Conservation (phyloP, 2,888 invertebrate genomes). For the Vannuccia rotundouncinata region DNA sequence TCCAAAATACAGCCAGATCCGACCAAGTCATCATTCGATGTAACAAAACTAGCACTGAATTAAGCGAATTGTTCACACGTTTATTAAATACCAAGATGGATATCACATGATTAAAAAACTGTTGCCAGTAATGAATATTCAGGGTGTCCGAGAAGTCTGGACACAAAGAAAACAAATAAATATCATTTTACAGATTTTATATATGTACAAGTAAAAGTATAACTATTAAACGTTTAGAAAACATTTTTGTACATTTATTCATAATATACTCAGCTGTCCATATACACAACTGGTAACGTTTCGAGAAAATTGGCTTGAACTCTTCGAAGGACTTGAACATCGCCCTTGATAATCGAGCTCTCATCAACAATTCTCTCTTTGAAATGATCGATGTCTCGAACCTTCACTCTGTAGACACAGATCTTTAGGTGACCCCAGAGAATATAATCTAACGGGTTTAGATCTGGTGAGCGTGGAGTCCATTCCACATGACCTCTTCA, state of each 20-base stretch:
- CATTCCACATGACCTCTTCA: slow-evolving; percentile 31
- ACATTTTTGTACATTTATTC: no score
- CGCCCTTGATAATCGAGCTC: slow-evolving; percentile 25
- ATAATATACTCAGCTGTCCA: slow-evolving; percentile 8
- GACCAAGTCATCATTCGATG: no score
- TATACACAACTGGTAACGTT: slow-evolving; percentile 21
- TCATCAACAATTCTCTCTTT: slow-evolving; percentile 26
- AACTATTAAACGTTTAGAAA: slow-evolving; percentile 14
- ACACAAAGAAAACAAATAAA: slow-evolving; percentile 28
- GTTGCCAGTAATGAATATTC: no score
- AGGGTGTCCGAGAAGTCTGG: slow-evolving; percentile 31
- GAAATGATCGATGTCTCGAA: slow-evolving; percentile 33
- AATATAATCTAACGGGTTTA: slow-evolving; percentile 25
- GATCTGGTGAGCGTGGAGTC: slow-evolving; percentile 31
- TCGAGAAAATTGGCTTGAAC: slow-evolving; percentile 31
- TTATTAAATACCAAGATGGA: no score
- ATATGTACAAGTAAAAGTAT: slow-evolving; percentile 29
- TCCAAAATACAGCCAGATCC: no score
- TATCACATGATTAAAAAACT: no score
- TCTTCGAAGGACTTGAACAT: slow-evolving; percentile 24
- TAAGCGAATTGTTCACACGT: no score
- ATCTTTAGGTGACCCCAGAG: slow-evolving; percentile 26
- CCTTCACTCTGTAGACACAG: slow-evolving; percentile 31
- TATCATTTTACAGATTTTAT: slow-evolving; percentile 20
- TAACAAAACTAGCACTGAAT: no score